Percentiles rank a stretch among this genome's conserved stretches.
phyloP scores from a whole-genome alignment of 2,888 invertebrate species.

The Drosophila paramelanica region DNA sequence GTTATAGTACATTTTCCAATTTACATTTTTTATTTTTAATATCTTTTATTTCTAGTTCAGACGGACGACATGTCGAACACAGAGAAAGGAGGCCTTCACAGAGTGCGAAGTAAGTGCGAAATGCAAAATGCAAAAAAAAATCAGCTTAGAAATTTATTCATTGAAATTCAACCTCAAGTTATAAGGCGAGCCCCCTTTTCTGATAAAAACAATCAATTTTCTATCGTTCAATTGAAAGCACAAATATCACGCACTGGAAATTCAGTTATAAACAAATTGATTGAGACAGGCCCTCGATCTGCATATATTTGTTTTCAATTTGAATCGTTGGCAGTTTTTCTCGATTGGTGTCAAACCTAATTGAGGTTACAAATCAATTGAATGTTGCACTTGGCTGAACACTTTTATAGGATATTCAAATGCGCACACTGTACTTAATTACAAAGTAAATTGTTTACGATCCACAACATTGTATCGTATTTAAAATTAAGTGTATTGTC shows the following conservation, averaged over 20 bases:
- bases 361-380: slow-evolving; percentile 72
- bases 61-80: slow-evolving; percentile 81
- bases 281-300: slow-evolving; percentile 37
- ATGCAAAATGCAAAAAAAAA: background rate
- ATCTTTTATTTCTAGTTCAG: slow-evolving; percentile 53
- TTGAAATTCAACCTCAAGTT: slow-evolving; percentile 1
- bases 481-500: background rate
- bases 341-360: slow-evolving; percentile 66
- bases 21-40: slow-evolving; percentile 30
- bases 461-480: background rate
- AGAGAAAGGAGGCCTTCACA: slow-evolving; percentile 79
- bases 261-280: slow-evolving; percentile 62
- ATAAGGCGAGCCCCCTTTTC: slow-evolving; percentile 49
- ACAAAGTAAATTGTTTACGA: slow-evolving; percentile 4
- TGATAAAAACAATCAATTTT: slow-evolving; percentile 1
- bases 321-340: slow-evolving; percentile 32
- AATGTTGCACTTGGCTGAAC: slow-evolving; percentile 38
- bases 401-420: slow-evolving; percentile 1
- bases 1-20: slow-evolving; percentile 28
- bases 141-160: background rate
- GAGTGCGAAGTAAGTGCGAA: slow-evolving; percentile 80
- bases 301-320: slow-evolving; percentile 1
- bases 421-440: slow-evolving; percentile 5
- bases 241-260: slow-evolving; percentile 42
- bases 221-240: slow-evolving; percentile 20